Base-by-base conservation (phyloP, 2,888 invertebrate species). In the Chymomyza caudatula region DNA sequence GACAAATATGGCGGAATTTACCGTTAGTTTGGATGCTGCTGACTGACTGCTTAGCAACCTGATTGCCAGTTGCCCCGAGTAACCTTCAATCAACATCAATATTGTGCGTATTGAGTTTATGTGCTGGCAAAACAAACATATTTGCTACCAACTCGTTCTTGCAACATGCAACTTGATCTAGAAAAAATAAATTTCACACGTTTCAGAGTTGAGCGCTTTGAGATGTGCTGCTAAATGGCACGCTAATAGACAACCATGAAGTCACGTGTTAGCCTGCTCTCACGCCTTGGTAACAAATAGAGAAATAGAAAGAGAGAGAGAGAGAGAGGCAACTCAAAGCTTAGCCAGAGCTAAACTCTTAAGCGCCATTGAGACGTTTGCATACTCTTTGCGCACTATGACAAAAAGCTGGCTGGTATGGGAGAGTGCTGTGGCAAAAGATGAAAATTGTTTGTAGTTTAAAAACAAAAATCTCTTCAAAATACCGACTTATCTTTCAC, bases 51-150 rank as follows among this genome's bases (percentile, higher is more conserved):
- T 37, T 37, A 37, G 29, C 29, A 37, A 37, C 11, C 29, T 37
- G 29, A 37, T 11, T 37, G 8, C 29, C 0, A n/a, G n/a, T n/a
- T 20, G 25, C 58, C 23, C n/a, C 47, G n/a, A 47, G 61, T 61
- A 54, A 54, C 25, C 44, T 55, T 55, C 55, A 55, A 61, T 61
- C 61, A 37, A 22, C 55, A 54, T 61, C 61, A 62, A 62, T 62
- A 62, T 62, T 44, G 49, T 25, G 23, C 22, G 44, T 62, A 49
- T 25, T 11, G 23, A 47, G 49, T 25, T 19, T 15, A 2, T 43
- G 15, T 15, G 11, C 5, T 29, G 58, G 11, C 47, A 19, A 29
- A 49, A 20, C 58, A 59, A 49, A 49, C 23, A 59, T 59, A 59
- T 59, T 47, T 47, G 49, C 49, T 59, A 47, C 49, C 49, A 29